Conservation (phyloP, 2,113 vertebrate species). For the Chiloscyllium plagiosum region DNA sequence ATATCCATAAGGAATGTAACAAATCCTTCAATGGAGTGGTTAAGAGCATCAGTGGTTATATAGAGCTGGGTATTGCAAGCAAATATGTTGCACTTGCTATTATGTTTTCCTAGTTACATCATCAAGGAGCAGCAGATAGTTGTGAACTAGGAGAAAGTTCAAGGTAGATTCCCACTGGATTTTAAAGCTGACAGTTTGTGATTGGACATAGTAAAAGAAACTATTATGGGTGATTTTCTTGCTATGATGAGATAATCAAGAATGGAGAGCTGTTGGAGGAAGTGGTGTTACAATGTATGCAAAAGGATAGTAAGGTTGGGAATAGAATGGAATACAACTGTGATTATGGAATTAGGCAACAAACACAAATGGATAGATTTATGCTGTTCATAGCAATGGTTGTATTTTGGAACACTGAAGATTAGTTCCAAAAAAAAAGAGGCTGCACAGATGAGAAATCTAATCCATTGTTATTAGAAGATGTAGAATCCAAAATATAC, state of each 20-base stretch:
- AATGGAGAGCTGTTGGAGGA: not conserved
- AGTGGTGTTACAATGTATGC: not conserved
- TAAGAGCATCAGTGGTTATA: too few species aligned
- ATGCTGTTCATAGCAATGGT: not conserved
- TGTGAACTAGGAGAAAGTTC: not conserved
- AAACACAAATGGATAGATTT: not conserved
- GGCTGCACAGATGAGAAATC: not conserved
- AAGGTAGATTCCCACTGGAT: not conserved
- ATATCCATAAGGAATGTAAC: not conserved
- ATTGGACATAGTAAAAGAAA: not conserved
- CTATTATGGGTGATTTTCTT: not conserved
- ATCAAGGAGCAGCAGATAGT: not conserved
- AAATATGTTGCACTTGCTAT: too few species aligned
- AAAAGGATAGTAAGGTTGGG: not conserved
- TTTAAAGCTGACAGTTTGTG: not conserved
- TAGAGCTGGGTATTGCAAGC: too few species aligned
- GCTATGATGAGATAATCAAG: not conserved
- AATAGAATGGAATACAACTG: not conserved
- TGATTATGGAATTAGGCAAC: not conserved
- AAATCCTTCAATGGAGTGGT: not conserved
- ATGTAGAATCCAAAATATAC: not conserved
- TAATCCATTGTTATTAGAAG: not conserved
- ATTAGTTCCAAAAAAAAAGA: not conserved
- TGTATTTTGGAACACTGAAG: not conserved
- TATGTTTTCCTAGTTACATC: not conserved